Evolutionary conservation across 1,140 invertebrate genomes (phyloP).

Genomic region (Drosophila auraria): DNA sequence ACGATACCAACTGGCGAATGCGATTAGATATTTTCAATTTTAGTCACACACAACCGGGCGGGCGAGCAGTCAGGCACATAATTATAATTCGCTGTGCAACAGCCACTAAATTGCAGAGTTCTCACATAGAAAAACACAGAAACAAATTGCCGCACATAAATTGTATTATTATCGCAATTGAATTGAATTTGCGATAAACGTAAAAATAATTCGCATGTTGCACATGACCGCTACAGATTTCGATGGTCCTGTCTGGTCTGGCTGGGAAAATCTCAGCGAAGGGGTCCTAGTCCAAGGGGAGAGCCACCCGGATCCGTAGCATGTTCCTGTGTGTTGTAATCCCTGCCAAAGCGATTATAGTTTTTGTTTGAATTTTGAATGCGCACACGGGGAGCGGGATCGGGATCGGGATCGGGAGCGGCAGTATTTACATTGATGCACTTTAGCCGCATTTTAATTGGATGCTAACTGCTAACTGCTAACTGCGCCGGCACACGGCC

Average conservation of each 20-base stretch:
- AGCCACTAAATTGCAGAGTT: constrained; percentile 61
- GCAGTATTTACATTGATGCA: constrained; percentile 59
- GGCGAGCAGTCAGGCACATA: constrained; percentile 44
- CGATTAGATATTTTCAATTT: constrained; percentile 54
- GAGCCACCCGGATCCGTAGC: neutral
- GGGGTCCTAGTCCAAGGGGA: constrained; percentile 5
- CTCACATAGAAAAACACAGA: constrained; percentile 24
- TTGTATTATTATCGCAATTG: constrained; percentile 78
- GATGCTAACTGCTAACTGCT: constrained; percentile 59
- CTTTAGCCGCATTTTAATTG: constrained; percentile 71
- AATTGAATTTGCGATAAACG: constrained; percentile 73
- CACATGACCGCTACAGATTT: constrained; percentile 54
- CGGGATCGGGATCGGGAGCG: constrained; percentile 14
- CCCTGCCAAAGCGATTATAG: constrained; percentile 66
- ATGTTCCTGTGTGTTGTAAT: constrained; percentile 67
- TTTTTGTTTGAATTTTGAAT: constrained; percentile 68
- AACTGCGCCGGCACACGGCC: constrained; percentile 23
- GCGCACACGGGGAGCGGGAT: neutral
- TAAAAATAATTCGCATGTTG: constrained; percentile 65
- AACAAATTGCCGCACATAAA: constrained; percentile 75
- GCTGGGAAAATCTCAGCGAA: constrained; percentile 30
- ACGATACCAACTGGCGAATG: neutral
- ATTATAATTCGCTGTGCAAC: constrained; percentile 66
- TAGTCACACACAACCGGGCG: neutral
- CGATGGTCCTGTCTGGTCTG: constrained; percentile 10